Evolutionary conservation across 2,888 invertebrate species (phyloP).

Genomic region (Ormyrus nitidulus): DNA sequence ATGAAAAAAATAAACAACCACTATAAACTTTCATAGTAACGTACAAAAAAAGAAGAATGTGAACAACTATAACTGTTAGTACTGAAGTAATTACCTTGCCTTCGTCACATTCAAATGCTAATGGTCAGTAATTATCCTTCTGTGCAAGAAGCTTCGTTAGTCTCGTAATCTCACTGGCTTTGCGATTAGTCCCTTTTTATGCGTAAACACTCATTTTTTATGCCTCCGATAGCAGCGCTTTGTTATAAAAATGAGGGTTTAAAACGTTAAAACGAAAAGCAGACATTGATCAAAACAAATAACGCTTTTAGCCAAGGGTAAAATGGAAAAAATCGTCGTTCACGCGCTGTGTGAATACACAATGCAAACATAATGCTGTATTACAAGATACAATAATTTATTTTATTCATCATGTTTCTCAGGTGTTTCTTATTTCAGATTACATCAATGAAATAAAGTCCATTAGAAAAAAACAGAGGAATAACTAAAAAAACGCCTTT

Average conservation of each 20-base stretch:
- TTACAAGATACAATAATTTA: conserved; percentile 56
- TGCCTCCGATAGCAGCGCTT: conserved; percentile 1
- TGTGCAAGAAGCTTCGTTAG: conserved; percentile 49
- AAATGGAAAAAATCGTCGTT: neutral
- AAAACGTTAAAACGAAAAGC: conserved; percentile 18
- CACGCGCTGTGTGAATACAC: conserved; percentile 27
- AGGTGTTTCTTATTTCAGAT: conserved; percentile 45
- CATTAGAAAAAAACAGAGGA: conserved; percentile 51
- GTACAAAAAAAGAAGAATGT: conserved; percentile 38
- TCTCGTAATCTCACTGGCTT: conserved; percentile 48
- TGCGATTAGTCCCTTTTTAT: conserved; percentile 49
- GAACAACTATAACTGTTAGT: conserved; percentile 48
- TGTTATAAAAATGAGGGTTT: conserved; percentile 6
- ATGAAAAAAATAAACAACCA: conserved; percentile 38
- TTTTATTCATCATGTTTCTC: conserved; percentile 57
- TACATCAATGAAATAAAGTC: conserved; percentile 55
- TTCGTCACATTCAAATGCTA: conserved; percentile 59
- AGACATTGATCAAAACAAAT: neutral
- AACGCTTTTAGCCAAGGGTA: neutral
- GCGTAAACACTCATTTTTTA: neutral
- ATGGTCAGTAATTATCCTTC: conserved; percentile 61
- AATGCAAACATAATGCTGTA: conserved; percentile 33
- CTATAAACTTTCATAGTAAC: conserved; percentile 39
- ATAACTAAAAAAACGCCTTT: conserved; percentile 54
- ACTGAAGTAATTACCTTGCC: conserved; percentile 71